These are phyloP conservation scores for Maconellicoccus hirsutus DNA, from an alignment of 1,140 invertebrate species.

Conservation along the genomic window DNA sequence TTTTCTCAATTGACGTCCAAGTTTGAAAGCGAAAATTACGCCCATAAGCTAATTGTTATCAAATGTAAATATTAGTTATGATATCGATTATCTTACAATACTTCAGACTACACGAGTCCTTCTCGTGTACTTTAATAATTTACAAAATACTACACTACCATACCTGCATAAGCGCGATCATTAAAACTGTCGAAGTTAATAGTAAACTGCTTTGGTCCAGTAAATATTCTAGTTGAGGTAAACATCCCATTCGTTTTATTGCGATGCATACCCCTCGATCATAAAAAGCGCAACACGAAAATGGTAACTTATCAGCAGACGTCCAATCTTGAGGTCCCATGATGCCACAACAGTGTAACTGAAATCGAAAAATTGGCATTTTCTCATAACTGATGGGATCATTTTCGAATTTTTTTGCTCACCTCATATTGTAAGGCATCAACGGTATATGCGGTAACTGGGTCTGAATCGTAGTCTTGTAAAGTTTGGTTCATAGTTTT, in stretches of 20 bases:
- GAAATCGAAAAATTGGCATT: background rate
- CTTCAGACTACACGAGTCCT: too few species aligned
- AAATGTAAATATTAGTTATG: background rate
- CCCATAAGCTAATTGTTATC: conserved; percentile 39
- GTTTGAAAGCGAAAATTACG: conserved; percentile 41
- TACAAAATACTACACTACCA: too few species aligned
- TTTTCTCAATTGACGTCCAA: conserved; percentile 40
- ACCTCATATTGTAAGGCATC: conserved; percentile 65
- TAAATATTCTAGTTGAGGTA: conserved; percentile 33
- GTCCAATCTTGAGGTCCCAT: conserved; percentile 24
- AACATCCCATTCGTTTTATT: conserved; percentile 33
- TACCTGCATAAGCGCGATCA: conserved; percentile 36
- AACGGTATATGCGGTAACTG: conserved; percentile 37
- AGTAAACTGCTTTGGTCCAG: conserved; percentile 36
- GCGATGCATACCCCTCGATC: conserved; percentile 16
- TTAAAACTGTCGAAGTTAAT: conserved; percentile 37
- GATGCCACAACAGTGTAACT: conserved; percentile 26
- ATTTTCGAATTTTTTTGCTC: too few species aligned
- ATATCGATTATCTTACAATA: too few species aligned
- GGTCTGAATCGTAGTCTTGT: conserved; percentile 35
- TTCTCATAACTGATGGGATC: too few species aligned
- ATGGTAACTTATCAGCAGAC: background rate
- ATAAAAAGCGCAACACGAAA: conserved; percentile 23
- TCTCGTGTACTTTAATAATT: too few species aligned
- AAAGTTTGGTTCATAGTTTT: conserved; percentile 2